Evolutionary conservation across 2,797 vertebrate genomes (phyloP), one percentile per base, ranked within the genome.

Genomic region (Triplophysa bombifrons): DNA sequence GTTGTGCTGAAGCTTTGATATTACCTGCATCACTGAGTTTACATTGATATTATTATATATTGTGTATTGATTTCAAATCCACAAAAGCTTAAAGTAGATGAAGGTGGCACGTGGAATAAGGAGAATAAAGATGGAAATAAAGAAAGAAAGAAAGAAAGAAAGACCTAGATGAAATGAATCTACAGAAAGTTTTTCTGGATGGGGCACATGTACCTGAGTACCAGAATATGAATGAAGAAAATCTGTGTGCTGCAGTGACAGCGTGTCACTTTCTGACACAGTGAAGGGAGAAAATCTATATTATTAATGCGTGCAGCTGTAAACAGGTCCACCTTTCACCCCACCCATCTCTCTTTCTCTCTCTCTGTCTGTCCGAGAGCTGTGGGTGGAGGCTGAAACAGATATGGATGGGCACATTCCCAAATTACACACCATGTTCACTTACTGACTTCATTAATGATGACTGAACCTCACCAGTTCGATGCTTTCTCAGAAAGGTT

Each of bases 361-460:
- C 7, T 34, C 11, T 22, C 11, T 25, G 19, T 51, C 38, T 60
- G n/a, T 12, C 14, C 17, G 16, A 12, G 64, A 34, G 58, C 9
- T 66, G n/a, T 58, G 75, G 82, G 72, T 78, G 66, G 74, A 55
- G 74, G 80, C 65, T 79, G 74, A 76, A 71, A 73, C 65, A 56
- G 68, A 78, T 68, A 77, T 53, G 67, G 61, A 79, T 72, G 19
- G 55, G 64, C 65, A 71, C 53, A 67, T 75, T 75, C 74, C 69
- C n/a, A 64, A 76, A 81, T 83, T 80, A 82, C 74, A 72, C 22
- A 44, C 58, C 53, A 22, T 56, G 50, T 72, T 60, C 58, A 30
- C 27, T 80, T 88, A 91, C 71, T n/a, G 64, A 19, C 44, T 78
- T 90, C 91, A 91, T 91, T 87, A 91, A 87, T 89, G 84, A 87